Evolutionary conservation across 2,113 vertebrate species (phyloP).

Genomic region (Cathartes aura): DNA sequence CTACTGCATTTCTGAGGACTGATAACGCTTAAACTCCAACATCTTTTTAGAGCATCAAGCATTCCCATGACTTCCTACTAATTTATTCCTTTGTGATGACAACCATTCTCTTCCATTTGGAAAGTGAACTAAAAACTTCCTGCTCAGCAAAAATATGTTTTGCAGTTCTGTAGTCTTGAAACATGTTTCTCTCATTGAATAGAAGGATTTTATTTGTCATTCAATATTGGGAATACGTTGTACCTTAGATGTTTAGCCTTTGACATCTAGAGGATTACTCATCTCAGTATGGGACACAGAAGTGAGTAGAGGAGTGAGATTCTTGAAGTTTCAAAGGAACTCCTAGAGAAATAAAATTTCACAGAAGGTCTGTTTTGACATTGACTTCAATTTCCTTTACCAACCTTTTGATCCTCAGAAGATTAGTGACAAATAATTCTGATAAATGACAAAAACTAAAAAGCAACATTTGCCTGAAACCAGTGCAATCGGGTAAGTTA

Average conservation of each 20-base stretch:
- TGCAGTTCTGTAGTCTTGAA: not conserved
- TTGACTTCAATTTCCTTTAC: not conserved
- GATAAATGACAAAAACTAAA: not conserved
- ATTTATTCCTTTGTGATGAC: not conserved
- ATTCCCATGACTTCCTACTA: not conserved
- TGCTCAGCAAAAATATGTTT: not conserved
- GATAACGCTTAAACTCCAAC: not conserved
- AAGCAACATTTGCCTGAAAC: not conserved
- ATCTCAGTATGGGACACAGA: not conserved
- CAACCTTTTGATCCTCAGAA: not conserved
- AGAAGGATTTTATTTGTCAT: not conserved
- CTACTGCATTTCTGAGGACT: not conserved
- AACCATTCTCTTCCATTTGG: not conserved
- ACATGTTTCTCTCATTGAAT: not conserved
- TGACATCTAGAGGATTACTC: not conserved
- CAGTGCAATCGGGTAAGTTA: not conserved
- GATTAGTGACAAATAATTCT: not conserved
- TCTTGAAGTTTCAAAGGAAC: not conserved
- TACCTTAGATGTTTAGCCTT: not conserved
- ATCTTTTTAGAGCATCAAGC: not conserved
- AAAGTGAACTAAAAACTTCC: not conserved
- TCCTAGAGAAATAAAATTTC: not conserved
- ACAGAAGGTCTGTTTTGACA: not conserved
- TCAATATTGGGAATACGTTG: not conserved
- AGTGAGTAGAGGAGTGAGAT: not conserved